A percentile compares a stretch with the other conserved stretches of the same genome.
phyloP scores from a whole-genome alignment of 2,888 invertebrate species.

The Icerya purchasi region DNA sequence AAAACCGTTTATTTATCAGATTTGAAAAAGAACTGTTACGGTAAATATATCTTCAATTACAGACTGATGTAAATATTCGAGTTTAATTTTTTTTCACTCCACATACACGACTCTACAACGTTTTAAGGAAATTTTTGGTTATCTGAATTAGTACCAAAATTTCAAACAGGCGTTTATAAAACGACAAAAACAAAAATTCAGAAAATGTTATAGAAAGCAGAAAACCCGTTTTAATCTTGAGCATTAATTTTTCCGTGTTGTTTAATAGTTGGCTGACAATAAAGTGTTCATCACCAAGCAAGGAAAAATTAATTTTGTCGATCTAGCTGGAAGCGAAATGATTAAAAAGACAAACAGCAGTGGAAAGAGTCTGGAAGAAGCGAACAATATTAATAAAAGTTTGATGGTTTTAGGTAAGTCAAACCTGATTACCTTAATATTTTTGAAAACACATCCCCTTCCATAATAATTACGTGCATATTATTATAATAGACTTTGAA shows the following conservation, averaged over 20 bases:
- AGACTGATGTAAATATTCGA: too few species aligned
- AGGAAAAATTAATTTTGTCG: slow-evolving; percentile 89
- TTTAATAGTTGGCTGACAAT: slow-evolving; percentile 29
- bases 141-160: neutral
- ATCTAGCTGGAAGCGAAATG: slow-evolving; percentile 90
- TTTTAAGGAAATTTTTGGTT: neutral
- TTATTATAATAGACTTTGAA: too few species aligned
- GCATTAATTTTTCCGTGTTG: neutral
- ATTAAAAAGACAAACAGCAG: slow-evolving; percentile 75
- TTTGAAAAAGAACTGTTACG: too few species aligned
- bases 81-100: neutral
- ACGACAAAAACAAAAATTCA: too few species aligned
- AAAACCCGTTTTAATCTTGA: neutral
- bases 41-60: too few species aligned
- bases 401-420: slow-evolving; percentile 74
- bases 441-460: too few species aligned
- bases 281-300: slow-evolving; percentile 72
- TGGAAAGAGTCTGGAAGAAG: slow-evolving; percentile 74
- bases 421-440: too few species aligned
- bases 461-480: too few species aligned
- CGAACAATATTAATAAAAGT: slow-evolving; percentile 90
- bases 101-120: neutral
- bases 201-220: too few species aligned
- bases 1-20: too few species aligned
- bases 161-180: too few species aligned